Evolutionary conservation across 1,140 invertebrate species (phyloP).

Genomic region (Heliconius eleuchia): DNA sequence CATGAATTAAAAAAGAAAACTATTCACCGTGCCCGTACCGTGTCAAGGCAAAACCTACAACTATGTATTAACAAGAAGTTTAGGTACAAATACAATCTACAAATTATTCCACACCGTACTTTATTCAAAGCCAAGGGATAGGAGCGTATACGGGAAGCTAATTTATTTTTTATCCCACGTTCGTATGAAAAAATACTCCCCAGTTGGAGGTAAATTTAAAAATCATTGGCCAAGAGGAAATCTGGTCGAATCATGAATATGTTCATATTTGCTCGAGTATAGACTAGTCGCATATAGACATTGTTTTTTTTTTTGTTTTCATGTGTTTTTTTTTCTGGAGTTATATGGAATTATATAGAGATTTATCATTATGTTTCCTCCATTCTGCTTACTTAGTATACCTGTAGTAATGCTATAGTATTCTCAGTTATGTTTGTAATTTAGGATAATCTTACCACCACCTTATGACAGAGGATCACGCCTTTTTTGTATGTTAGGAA

Average conservation of each 20-base stretch:
- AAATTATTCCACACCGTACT: constrained; percentile 44
- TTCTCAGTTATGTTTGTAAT: too few species aligned
- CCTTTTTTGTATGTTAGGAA: too few species aligned
- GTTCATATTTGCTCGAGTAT: constrained; percentile 45
- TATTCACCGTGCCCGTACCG: too few species aligned
- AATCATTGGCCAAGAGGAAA: constrained; percentile 52
- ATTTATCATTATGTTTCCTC: not conserved
- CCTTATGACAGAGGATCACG: too few species aligned
- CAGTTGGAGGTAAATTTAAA: constrained; percentile 51
- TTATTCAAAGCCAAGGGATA: constrained; percentile 44
- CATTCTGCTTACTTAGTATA: too few species aligned
- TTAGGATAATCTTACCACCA: too few species aligned
- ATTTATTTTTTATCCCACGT: constrained; percentile 54
- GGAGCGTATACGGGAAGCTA: constrained; percentile 44
- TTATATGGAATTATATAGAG: too few species aligned
- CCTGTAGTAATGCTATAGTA: too few species aligned
- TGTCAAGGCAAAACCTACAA: too few species aligned
- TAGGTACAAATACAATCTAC: not conserved
- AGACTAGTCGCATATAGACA: constrained; percentile 22
- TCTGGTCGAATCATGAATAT: constrained; percentile 52
- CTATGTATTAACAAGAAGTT: too few species aligned
- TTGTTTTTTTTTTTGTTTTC: not conserved
- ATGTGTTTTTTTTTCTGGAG: too few species aligned
- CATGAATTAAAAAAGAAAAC: too few species aligned
- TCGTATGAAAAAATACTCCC: constrained; percentile 47